Evolutionary conservation across 2,888 invertebrate species (phyloP).

Genomic region (Netelia inedita): DNA sequence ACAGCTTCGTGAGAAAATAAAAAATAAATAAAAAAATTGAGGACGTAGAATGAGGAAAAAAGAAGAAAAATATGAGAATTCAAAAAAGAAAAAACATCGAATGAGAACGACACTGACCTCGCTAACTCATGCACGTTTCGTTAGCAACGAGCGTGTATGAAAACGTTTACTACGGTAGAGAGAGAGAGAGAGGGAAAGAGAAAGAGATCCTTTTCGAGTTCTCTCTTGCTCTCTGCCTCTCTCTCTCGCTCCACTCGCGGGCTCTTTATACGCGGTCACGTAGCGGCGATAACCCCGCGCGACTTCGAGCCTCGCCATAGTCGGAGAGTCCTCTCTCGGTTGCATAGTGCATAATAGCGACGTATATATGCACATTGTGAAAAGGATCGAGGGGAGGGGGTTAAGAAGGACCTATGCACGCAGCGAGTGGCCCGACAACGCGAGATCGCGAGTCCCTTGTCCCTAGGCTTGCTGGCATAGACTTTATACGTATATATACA

Average conservation of each 20-base stretch:
- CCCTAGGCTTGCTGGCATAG: slow-evolving; percentile 1
- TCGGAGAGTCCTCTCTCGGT: slow-evolving; percentile 25
- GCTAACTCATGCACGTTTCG: slow-evolving; percentile 78
- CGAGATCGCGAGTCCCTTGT: slow-evolving; percentile 49
- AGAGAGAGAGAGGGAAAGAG: too few species aligned
- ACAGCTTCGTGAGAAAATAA: not conserved
- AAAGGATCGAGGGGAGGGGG: not conserved
- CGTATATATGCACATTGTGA: slow-evolving; percentile 22
- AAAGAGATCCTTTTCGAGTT: slow-evolving; percentile 27
- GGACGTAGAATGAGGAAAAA: not conserved
- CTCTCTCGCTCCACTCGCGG: slow-evolving; percentile 17
- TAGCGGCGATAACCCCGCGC: slow-evolving; percentile 69
- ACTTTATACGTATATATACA: not conserved
- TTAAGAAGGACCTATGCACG: slow-evolving; percentile 33
- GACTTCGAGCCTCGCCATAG: slow-evolving; percentile 56
- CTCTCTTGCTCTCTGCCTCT: not conserved
- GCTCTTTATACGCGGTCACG: slow-evolving; percentile 71
- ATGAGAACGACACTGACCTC: slow-evolving; percentile 80
- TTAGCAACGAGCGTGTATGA: slow-evolving; percentile 14
- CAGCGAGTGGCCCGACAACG: slow-evolving; percentile 40
- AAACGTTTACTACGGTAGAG: slow-evolving; percentile 39
- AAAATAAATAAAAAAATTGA: slow-evolving; percentile 13
- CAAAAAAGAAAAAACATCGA: slow-evolving; percentile 17
- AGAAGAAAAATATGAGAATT: not conserved
- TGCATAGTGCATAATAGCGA: slow-evolving; percentile 50